Evolutionary conservation across 1,140 invertebrate species (phyloP), one percentile per base, ranked within the genome.

Genomic region (Bilobella aurantiaca): DNA sequence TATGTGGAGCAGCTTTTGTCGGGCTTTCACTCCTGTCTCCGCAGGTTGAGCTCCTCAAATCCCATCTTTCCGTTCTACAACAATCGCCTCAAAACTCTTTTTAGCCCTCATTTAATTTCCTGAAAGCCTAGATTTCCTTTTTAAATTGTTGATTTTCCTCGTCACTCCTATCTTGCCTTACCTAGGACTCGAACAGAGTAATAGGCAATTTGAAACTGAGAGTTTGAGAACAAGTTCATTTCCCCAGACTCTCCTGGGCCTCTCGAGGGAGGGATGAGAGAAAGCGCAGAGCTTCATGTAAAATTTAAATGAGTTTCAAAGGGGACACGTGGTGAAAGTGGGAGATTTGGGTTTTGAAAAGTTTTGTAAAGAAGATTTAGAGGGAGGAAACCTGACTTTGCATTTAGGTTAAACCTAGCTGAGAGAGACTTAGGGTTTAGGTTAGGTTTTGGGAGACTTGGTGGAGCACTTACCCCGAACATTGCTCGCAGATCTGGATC

Each of bases 401-500:
- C n/a, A n/a, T n/a, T n/a, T n/a, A n/a, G n/a, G n/a, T n/a, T n/a
- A n/a, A n/a, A n/a, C n/a, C n/a, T n/a, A n/a, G n/a, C n/a, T n/a
- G n/a, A n/a, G n/a, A n/a, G n/a, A n/a, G n/a, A n/a, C n/a, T n/a
- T n/a, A n/a, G n/a, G n/a, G n/a, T n/a, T n/a, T n/a, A n/a, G n/a
- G n/a, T n/a, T n/a, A n/a, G n/a, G n/a, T n/a, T n/a, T n/a, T n/a
- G n/a, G n/a, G 18, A 42, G 34, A 42, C 8, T 42, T 42, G 34
- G 18, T 12, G 18, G 49, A 14, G 31, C 14, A 88, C 89, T 87
- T 82, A 98, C 95, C 81, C 93, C 94, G 83, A 98, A 96, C 87
- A 98, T 93, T 73, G 92, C 88, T 78, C 93, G 86, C 65, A 99
- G 84, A 81, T 98, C 96, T 61, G 93, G 93, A 82, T 98, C 95